phyloP scores from a whole-genome alignment of 2,888 invertebrate genomes.

The Stenurella melanura region DNA sequence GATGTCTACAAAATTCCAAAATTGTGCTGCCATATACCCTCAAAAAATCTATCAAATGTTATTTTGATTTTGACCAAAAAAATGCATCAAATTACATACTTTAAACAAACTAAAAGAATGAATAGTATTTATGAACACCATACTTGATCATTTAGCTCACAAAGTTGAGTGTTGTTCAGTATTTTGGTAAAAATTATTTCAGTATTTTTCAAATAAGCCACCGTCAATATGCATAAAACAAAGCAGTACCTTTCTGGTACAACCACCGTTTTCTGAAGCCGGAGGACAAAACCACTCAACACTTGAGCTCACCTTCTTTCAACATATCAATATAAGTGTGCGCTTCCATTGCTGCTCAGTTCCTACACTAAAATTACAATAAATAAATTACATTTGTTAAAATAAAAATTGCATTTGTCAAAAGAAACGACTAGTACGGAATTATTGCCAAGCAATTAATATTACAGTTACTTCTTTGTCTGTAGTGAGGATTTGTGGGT shows the following conservation, averaged over 20 bases:
- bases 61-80: too few species aligned
- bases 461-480: conserved; percentile 18
- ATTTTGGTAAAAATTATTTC: too few species aligned
- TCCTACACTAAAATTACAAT: background rate
- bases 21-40: too few species aligned
- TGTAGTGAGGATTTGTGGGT: conserved; percentile 50
- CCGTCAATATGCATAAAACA: background rate
- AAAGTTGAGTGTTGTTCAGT: too few species aligned
- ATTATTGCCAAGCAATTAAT: conserved; percentile 49
- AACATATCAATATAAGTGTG: background rate
- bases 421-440: conserved; percentile 42
- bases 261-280: background rate
- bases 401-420: conserved; percentile 34
- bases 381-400: conserved; percentile 23
- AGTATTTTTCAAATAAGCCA: background rate
- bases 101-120: too few species aligned
- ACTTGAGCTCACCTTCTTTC: background rate
- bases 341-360: background rate
- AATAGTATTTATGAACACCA: too few species aligned
- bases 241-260: background rate
- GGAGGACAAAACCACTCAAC: background rate
- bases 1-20: too few species aligned
- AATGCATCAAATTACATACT: too few species aligned
- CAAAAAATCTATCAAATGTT: too few species aligned
- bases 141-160: too few species aligned